These are phyloP conservation scores for Parazoanthus darwini DNA, from an alignment of 92 coral and sea anemone genomes.

Conservation along the genomic window DNA sequence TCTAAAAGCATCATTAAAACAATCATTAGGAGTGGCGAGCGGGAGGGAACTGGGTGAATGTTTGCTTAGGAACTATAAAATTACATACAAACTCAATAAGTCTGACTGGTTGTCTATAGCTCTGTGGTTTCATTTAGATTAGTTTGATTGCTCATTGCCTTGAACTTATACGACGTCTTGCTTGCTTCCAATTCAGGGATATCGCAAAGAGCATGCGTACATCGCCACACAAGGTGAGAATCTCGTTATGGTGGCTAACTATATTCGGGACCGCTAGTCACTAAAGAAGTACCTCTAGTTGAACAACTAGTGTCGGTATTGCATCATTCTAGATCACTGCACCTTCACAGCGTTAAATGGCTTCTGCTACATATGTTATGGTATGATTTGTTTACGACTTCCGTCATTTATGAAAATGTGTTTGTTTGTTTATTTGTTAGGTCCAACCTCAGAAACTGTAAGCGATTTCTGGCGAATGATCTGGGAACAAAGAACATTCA, in stretches of 20 bases:
- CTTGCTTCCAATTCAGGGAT: constrained; percentile 68
- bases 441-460: constrained; percentile 85
- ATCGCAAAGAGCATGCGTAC: constrained; percentile 94
- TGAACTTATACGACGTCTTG: background rate
- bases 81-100: no score
- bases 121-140: background rate
- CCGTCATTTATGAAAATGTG: background rate
- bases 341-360: background rate
- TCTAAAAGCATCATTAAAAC: background rate
- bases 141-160: background rate
- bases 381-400: background rate
- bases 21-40: background rate
- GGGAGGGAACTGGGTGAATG: background rate
- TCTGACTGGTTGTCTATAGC: background rate
- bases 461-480: constrained; percentile 98
- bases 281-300: background rate
- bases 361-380: no score
- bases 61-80: background rate
- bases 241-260: no score
- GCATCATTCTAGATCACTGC: background rate
- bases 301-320: no score
- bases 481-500: constrained; percentile 91
- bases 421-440: constrained; percentile 45
- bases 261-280: no score
- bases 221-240: constrained; percentile 87